Evolutionary conservation across 2,113 vertebrate species (phyloP).

Genomic region (Sylvietta virens): DNA sequence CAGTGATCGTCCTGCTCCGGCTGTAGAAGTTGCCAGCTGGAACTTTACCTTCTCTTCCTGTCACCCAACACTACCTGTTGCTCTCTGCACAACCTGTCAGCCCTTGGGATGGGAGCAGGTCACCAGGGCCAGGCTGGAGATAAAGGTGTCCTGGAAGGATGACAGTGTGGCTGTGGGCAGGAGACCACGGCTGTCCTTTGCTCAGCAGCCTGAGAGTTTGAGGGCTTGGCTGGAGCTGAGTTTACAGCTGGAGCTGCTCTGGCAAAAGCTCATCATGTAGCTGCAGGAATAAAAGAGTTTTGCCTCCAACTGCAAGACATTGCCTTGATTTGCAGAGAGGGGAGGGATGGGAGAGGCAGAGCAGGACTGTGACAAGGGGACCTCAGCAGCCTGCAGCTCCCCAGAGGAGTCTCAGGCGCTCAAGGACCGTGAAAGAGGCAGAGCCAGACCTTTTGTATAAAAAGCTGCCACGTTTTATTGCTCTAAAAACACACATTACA

Average conservation of each 20-base stretch:
- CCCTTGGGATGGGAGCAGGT: neutral
- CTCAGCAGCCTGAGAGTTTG: neutral
- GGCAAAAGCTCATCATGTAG: neutral
- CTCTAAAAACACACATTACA: slow-evolving; percentile 1
- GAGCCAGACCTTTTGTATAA: neutral
- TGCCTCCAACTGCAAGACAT: neutral
- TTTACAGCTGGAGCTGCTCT: neutral
- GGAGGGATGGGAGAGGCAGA: neutral
- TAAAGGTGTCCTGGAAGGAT: neutral
- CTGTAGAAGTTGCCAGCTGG: neutral
- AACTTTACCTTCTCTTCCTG: neutral
- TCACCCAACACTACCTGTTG: neutral
- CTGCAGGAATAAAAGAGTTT: slow-evolving; percentile 28
- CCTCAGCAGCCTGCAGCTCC: neutral
- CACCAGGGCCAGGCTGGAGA: neutral
- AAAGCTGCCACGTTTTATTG: slow-evolving; percentile 53
- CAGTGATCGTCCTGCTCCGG: neutral
- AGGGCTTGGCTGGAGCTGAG: neutral
- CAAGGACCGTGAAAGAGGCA: neutral
- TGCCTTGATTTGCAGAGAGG: neutral
- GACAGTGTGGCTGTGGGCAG: neutral
- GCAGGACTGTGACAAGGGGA: neutral
- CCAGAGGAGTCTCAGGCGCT: neutral
- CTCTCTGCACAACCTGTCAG: neutral
- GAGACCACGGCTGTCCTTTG: rapidly evolving